Base-by-base conservation (phyloP, 1,140 invertebrate species). In the Cydia strobilella region DNA sequence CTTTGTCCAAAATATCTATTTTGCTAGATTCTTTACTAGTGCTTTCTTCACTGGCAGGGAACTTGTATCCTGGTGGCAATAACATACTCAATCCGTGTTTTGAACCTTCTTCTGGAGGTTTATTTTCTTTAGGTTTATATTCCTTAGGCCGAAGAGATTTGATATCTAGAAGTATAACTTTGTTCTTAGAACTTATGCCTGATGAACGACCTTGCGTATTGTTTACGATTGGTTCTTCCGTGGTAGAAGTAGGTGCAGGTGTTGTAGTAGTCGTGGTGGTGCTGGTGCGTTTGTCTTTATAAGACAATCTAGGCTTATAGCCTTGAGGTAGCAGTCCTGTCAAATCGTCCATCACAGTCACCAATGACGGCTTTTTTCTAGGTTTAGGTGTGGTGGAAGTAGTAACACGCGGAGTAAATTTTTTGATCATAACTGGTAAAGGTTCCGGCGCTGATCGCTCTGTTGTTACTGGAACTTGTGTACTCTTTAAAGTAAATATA, bases 91-190 rank as follows among this genome's bases (percentile, higher is more conserved):
- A 83, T 77, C 96, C 95, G 79, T 88, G 90, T 75, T 84, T 90
- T 0, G 85, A 71, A 48, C 86, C 48, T 75, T 93, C 92, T 80
- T 91, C 90, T 79, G 93, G 93, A 13, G 79, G 74, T 80, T 85
- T 85, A 73, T 82, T 89, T 79, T 94, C 93, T 62, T 94, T 89
- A 9, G 90, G 89, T 73, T 94, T 95, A 82, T 94, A 96, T 80
- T 95, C 96, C 78, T 95, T 95, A 20, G 96, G 96, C 51, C 97
- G 86, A 9, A 94, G 91, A 31, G 93, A 94, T 74, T 95, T 92
- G 80, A 95, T 94, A 80, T 95, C 94, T 82, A 93, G 84, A 59
- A 94, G 84, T 18, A 91, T 93, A 18, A 94, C 87, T 91, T 94
- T 91, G 78, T 93, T 94, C 84, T 94, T 93, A 4, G 87, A 85